Evolutionary conservation across 2,888 invertebrate genomes (phyloP).

Genomic region (Stratiomys singularior): DNA sequence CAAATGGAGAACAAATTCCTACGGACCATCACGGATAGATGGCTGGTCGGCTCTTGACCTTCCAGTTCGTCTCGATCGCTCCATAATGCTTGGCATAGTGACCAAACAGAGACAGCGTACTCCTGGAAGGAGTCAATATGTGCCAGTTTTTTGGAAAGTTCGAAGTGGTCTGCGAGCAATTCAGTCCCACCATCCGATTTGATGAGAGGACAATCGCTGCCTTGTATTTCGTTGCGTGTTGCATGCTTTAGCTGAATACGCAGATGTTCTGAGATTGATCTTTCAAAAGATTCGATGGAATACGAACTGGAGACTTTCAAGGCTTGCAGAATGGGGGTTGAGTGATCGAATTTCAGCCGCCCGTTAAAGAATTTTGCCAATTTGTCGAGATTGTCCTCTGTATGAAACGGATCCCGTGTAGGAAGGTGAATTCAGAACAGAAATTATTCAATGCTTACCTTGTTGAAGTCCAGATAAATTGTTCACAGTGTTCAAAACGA

Average conservation of each 20-base stretch:
- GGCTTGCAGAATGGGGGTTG: slow-evolving; percentile 58
- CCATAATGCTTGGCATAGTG: slow-evolving; percentile 86
- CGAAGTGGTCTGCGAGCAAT: slow-evolving; percentile 70
- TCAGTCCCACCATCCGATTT: slow-evolving; percentile 58
- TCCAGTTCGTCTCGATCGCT: slow-evolving; percentile 75
- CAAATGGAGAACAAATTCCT: slow-evolving; percentile 73
- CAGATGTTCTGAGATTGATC: slow-evolving; percentile 72
- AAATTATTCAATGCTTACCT: not conserved
- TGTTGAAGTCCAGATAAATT: slow-evolving; percentile 9
- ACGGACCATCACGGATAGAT: slow-evolving; percentile 69
- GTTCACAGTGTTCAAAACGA: slow-evolving; percentile 55
- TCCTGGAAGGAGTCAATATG: slow-evolving; percentile 56
- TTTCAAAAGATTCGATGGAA: slow-evolving; percentile 33
- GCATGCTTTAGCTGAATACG: slow-evolving; percentile 74
- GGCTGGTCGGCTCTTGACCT: slow-evolving; percentile 63
- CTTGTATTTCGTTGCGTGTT: slow-evolving; percentile 65
- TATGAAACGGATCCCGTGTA: not conserved
- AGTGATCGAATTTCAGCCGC: slow-evolving; percentile 58
- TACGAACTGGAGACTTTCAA: slow-evolving; percentile 59
- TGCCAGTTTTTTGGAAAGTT: slow-evolving; percentile 65
- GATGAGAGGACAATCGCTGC: slow-evolving; percentile 64
- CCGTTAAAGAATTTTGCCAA: slow-evolving; percentile 56
- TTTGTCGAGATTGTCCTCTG: slow-evolving; percentile 53
- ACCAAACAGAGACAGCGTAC: slow-evolving; percentile 72
- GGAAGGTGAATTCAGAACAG: not conserved